Percentiles rank a stretch among this genome's conserved stretches.
Conservation (phyloP, 2,888 invertebrate species). For the Gryllus longicercus region DNA sequence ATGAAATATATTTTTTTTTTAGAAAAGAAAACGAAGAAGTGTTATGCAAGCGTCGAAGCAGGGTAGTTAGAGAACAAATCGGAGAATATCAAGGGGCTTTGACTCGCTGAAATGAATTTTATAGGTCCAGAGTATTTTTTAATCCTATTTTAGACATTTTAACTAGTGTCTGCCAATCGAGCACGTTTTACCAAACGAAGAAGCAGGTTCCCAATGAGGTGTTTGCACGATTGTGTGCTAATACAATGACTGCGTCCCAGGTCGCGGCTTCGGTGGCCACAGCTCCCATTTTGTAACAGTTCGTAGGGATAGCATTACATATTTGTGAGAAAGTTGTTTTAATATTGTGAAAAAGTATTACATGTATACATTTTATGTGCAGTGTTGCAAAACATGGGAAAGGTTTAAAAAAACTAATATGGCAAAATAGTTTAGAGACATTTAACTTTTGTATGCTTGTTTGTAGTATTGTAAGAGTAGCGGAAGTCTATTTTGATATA, state of each 20-base stretch:
- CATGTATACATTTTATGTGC: slow-evolving; percentile 17
- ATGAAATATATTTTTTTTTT: too few species aligned
- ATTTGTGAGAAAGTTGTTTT: slow-evolving; percentile 11
- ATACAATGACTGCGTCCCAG: neutral
- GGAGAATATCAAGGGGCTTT: too few species aligned
- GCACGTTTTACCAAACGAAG: too few species aligned
- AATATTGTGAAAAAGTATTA: neutral
- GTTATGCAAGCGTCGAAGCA: too few species aligned
- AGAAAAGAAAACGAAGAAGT: too few species aligned
- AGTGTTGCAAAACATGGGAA: neutral
- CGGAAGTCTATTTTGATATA: slow-evolving; percentile 17
- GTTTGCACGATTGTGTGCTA: too few species aligned
- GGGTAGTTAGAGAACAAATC: too few species aligned
- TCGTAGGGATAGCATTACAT: neutral
- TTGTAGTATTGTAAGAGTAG: slow-evolving; percentile 9
- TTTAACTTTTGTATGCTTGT: slow-evolving; percentile 17
- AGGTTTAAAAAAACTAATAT: neutral
- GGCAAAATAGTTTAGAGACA: neutral
- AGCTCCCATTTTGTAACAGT: neutral
- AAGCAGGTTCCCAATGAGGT: too few species aligned
- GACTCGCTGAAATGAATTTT: too few species aligned
- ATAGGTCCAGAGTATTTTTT: too few species aligned
- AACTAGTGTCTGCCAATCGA: too few species aligned
- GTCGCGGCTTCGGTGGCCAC: neutral
- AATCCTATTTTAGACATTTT: too few species aligned